Evolutionary conservation across 1,140 invertebrate genomes (phyloP), one percentile per base, ranked within the genome.

Genomic region (Olivierus martensii): DNA sequence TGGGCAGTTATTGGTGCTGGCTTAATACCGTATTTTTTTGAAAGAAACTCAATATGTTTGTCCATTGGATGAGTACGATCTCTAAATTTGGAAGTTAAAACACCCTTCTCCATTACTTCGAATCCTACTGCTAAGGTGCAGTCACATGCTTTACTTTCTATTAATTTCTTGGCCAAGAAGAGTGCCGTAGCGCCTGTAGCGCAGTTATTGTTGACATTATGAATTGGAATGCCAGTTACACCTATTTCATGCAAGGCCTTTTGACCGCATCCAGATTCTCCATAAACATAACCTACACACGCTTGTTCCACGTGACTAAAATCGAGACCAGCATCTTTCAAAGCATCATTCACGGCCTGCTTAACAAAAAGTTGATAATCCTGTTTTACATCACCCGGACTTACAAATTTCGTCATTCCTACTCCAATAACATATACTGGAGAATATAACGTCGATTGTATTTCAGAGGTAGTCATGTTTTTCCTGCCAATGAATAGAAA

Each of bases 121-220:
- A 98, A 99, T 4, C 95, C 95, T 43, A 97, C 65, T 17, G 92
- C 94, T 38, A 99, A 68, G 1, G 86, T 82, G 67, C 94, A 92
- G 65, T 96, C 81, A 15, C 79, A 77, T 58, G 79, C 74, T 11
- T 88, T 88, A 60, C 82, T 78, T 72, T 91, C 81, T 17, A 99
- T 73, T 9, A 95, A 75, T 67, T 97, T 88, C 65, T 93, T 93
- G 0, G 81, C 91, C 63, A 99, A 70, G 53, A 82, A 79, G 1
- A 99, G 66, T 3, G 94, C 94, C 49, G 85, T 88, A 0, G 93
- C 88, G 11, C 95, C 95, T 17, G 91, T 97, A 0, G 94, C 84
- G 66, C 95, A 99, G 65, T 96, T 96, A 66, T 99, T 99, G 70
- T 98, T 97, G 0, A 97, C 93, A 75, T 99, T 99, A 71, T 86